Conservation (phyloP, 1,140 invertebrate genomes). For the Philopotamus ludificatus region DNA sequence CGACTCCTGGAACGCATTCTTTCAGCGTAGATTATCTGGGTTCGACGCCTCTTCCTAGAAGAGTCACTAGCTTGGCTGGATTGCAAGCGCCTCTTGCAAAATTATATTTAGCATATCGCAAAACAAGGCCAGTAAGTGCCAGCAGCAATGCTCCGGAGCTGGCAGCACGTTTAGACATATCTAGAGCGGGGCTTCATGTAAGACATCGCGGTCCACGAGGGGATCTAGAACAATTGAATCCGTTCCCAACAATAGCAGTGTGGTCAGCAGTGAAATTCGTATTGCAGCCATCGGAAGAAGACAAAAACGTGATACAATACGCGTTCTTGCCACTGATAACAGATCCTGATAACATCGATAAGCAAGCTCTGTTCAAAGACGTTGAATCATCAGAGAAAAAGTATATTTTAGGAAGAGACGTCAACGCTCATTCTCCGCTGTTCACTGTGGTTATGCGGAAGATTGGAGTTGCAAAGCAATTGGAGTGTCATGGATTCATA, state of each 20-base stretch:
- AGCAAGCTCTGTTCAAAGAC: conserved; percentile 63
- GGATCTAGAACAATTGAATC: conserved; percentile 64
- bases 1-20: conserved; percentile 52
- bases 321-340: conserved; percentile 85
- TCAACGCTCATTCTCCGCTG: conserved; percentile 73
- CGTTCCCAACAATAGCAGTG: conserved; percentile 85
- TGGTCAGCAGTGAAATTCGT: conserved; percentile 86
- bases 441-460: conserved; percentile 89
- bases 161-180: conserved; percentile 66
- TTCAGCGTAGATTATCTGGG: conserved; percentile 82
- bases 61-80: conserved; percentile 78
- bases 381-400: conserved; percentile 56
- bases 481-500: conserved; percentile 89
- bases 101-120: conserved; percentile 70
- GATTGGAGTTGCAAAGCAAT: conserved; percentile 69
- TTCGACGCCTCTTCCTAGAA: conserved; percentile 71
- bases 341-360: conserved; percentile 77
- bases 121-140: conserved; percentile 52
- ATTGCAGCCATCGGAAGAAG: conserved; percentile 56
- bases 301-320: conserved; percentile 55
- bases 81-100: conserved; percentile 78
- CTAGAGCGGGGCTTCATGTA: conserved; percentile 65
- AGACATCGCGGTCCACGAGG: conserved; percentile 59
- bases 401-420: conserved; percentile 57
- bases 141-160: conserved; percentile 31